These are phyloP conservation scores for Luidia sarsii DNA, from an alignment of 53 echinoderm and acorn worm species.

Conservation along the genomic window DNA sequence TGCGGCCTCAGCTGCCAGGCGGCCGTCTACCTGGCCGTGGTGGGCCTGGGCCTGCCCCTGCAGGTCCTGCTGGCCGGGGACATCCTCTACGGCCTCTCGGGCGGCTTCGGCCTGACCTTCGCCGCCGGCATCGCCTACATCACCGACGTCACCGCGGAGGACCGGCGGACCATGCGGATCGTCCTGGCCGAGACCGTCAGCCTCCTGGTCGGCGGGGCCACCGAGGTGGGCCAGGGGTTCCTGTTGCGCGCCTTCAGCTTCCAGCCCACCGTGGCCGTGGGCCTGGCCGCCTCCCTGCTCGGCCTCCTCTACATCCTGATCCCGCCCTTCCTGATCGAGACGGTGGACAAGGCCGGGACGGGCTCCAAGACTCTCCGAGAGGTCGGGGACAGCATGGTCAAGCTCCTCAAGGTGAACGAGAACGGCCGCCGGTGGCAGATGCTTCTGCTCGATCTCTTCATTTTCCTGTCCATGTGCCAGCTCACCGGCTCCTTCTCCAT, in stretches of 20 bases:
- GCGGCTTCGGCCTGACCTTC: slow-evolving; percentile 50
- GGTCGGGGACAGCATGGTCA: slow-evolving; percentile 21
- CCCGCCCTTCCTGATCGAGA: slow-evolving; percentile 60
- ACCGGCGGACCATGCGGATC: slow-evolving; percentile 61
- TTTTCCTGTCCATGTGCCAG: slow-evolving; percentile 13
- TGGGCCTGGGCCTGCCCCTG: slow-evolving; percentile 30
- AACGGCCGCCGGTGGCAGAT: slow-evolving; percentile 38
- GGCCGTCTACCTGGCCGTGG: background rate
- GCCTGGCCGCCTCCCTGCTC: slow-evolving; percentile 6
- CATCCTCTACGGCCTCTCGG: slow-evolving; percentile 41
- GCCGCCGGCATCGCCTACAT: slow-evolving; percentile 63
- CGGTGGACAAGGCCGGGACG: background rate
- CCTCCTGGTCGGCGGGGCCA: slow-evolving; percentile 46
- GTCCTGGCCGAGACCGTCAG: slow-evolving; percentile 61
- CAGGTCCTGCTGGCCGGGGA: slow-evolving; percentile 43
- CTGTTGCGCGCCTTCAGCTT: slow-evolving; percentile 26
- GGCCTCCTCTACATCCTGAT: slow-evolving; percentile 36
- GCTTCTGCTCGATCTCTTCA: slow-evolving; percentile 37
- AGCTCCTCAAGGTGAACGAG: slow-evolving; percentile 36
- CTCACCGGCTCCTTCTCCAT: slow-evolving; percentile 10
- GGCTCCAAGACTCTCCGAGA: background rate
- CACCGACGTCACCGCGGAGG: slow-evolving; percentile 54
- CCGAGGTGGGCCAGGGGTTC: slow-evolving; percentile 57
- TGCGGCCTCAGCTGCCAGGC: slow-evolving; percentile 49
- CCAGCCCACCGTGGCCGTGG: slow-evolving; percentile 17